phyloP scores from a whole-genome alignment of 2,888 invertebrate genomes.

The Adelphocoris suturalis region DNA sequence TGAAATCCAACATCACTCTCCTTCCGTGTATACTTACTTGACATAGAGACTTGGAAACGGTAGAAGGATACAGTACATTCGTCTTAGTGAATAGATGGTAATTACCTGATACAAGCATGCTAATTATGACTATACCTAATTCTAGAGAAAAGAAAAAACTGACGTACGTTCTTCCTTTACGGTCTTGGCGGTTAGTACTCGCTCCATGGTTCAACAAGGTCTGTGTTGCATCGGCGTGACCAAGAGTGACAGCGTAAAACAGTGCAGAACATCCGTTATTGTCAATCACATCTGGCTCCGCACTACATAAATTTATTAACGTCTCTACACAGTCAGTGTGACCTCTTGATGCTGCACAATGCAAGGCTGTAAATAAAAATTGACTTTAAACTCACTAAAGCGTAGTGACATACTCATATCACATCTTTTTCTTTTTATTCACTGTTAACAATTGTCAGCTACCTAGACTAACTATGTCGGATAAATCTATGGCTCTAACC shows the following conservation, averaged over 20 bases:
- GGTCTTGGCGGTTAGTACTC: constrained; percentile 94
- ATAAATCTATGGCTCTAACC: no score
- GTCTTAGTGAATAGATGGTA: no score
- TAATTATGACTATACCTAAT: no score
- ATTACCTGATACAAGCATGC: no score
- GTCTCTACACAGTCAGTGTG: constrained; percentile 95
- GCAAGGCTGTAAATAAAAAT: constrained; percentile 83
- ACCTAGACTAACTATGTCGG: no score
- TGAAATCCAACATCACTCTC: no score
- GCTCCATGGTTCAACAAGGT: constrained; percentile 93
- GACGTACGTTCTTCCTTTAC: constrained; percentile 90
- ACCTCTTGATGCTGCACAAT: constrained; percentile 97
- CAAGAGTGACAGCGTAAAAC: constrained; percentile 97
- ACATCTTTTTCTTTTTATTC: background rate
- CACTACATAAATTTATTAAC: constrained; percentile 91
- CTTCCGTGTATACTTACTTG: no score
- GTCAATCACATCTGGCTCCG: constrained; percentile 93
- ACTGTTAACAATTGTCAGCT: background rate
- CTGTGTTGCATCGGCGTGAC: constrained; percentile 95
- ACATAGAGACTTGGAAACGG: no score
- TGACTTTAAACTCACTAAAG: background rate
- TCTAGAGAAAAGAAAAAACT: no score
- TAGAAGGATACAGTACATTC: no score
- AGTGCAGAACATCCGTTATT: constrained; percentile 97
- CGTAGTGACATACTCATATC: background rate